phyloP scores from a whole-genome alignment of 2,888 invertebrate species.

The Acheta domesticus region DNA sequence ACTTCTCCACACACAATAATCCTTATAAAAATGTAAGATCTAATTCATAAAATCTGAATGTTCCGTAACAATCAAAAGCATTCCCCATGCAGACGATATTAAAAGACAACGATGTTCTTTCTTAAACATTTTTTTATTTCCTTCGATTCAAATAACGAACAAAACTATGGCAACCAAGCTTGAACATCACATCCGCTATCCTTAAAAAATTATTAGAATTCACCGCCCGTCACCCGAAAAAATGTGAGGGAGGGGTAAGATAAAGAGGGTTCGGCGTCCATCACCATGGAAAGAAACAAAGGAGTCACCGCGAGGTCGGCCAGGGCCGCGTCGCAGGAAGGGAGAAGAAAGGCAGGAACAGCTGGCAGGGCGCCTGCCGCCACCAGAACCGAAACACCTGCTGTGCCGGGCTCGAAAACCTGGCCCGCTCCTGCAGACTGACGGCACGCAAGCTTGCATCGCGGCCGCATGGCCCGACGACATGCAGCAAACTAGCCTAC shows the following conservation, averaged over 20 bases:
- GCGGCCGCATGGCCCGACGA: background rate
- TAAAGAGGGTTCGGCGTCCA: background rate
- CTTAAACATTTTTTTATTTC: too few relatives aligned
- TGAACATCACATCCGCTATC: too few relatives aligned
- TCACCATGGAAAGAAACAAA: background rate
- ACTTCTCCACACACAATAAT: too few relatives aligned
- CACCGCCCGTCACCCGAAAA: background rate
- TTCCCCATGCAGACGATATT: too few relatives aligned
- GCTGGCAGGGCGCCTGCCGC: background rate
- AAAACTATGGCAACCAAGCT: too few relatives aligned
- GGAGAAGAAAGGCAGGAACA: constrained; percentile 1
- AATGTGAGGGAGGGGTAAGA: background rate
- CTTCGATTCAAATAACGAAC: too few relatives aligned
- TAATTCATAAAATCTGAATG: too few relatives aligned
- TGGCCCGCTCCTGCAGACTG: background rate
- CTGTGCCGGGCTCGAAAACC: background rate
- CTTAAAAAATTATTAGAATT: background rate
- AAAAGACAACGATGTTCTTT: too few relatives aligned
- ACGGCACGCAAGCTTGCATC: background rate
- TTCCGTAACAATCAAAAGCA: too few relatives aligned
- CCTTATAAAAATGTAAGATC: too few relatives aligned
- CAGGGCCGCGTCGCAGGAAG: background rate
- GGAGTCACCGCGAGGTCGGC: background rate
- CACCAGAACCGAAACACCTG: too few relatives aligned
- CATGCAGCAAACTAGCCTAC: background rate